Conservation (phyloP, 2,797 vertebrate species). For the Gymnodraco acuticeps region DNA sequence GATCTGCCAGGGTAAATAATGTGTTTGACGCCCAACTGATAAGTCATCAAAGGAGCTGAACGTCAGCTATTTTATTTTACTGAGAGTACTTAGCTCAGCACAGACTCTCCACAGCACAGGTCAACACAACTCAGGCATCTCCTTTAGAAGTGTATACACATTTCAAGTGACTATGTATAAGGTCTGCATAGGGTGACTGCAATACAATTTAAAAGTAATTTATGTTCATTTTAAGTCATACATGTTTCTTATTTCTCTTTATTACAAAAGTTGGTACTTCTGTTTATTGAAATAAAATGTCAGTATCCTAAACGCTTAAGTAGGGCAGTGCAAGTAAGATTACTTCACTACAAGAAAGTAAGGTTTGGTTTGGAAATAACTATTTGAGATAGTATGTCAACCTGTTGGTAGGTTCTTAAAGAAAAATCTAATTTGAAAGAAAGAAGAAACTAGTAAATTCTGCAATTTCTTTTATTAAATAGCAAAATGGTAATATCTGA, state of each 20-base stretch:
- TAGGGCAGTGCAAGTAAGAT: neutral
- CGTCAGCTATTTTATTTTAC: conserved; percentile 55
- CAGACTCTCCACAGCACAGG: conserved; percentile 43
- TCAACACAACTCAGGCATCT: conserved; percentile 48
- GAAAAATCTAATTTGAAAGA: neutral
- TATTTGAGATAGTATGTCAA: neutral
- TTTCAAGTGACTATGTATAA: conserved; percentile 30
- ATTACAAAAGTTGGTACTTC: neutral
- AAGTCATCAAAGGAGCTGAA: conserved; percentile 69
- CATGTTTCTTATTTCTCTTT: neutral
- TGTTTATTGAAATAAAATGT: neutral
- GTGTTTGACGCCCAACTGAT: conserved; percentile 67
- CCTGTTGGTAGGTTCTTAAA: neutral
- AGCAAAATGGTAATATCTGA: neutral
- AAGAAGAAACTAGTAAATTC: neutral
- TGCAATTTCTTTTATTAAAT: neutral
- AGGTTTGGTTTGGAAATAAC: neutral
- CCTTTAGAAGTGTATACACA: conserved; percentile 25
- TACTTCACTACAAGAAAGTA: neutral
- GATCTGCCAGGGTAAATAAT: conserved; percentile 67
- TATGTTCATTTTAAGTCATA: conserved; percentile 1
- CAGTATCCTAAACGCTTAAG: neutral
- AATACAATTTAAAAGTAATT: conserved; percentile 7
- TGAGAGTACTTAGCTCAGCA: conserved; percentile 61
- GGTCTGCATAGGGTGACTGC: conserved; percentile 18